These are phyloP conservation scores for Melikaiella ostensackeni DNA, from an alignment of 2,888 invertebrate genomes.

Conservation along the genomic window DNA sequence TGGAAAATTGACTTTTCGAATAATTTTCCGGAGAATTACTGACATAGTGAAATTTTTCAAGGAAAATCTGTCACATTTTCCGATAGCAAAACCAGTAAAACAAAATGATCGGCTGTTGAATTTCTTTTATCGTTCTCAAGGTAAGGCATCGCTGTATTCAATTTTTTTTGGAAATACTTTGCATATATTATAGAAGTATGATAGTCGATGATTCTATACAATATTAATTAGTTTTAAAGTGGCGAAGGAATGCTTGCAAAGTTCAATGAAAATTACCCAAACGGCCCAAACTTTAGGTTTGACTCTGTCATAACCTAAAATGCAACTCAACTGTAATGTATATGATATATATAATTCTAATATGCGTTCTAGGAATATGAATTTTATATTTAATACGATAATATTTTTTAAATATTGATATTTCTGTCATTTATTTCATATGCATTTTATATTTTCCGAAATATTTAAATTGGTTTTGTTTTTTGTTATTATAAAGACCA, in stretches of 20 bases:
- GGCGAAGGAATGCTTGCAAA: not conserved
- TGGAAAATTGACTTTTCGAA: not conserved
- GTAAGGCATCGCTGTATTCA: not conserved
- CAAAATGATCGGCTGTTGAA: not conserved
- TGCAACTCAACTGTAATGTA: not conserved
- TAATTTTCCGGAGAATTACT: not conserved
- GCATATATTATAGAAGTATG: not conserved
- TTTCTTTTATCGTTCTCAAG: not conserved
- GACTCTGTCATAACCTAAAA: not conserved
- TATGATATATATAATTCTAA: not conserved
- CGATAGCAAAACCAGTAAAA: not conserved
- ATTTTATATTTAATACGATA: not conserved
- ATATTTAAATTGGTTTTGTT: too few species aligned
- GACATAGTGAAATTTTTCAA: not conserved
- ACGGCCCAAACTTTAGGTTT: not conserved
- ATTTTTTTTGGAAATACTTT: not conserved
- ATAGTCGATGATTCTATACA: not conserved
- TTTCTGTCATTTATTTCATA: too few species aligned
- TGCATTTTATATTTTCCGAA: not conserved
- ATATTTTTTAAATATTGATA: not conserved
- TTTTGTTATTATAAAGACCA: not conserved
- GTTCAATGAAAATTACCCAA: not conserved
- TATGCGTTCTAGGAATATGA: not conserved
- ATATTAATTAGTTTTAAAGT: not conserved
- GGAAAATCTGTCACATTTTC: not conserved